Percentiles rank a stretch among this genome's conserved stretches.
phyloP scores from a whole-genome alignment of 2,797 vertebrate species.

The Pangasius djambal region DNA sequence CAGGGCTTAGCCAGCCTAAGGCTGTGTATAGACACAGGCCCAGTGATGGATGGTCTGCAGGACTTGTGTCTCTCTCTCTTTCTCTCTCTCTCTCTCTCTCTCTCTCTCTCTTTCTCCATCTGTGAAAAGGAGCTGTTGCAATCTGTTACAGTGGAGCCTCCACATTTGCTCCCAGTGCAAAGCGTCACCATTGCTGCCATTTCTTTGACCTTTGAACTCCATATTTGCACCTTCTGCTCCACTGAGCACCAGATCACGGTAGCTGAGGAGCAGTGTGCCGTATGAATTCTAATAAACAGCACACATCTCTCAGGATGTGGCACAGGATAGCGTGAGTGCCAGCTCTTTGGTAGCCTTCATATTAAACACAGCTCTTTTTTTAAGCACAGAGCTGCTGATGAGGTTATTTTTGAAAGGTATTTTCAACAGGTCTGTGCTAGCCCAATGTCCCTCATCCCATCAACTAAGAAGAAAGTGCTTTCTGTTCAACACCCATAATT shows the following conservation, averaged over 20 bases:
- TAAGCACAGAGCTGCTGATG: slow-evolving; percentile 17
- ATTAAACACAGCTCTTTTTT: slow-evolving; percentile 1
- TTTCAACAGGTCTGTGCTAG: slow-evolving; percentile 30
- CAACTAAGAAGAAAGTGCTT: neutral
- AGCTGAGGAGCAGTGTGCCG: neutral
- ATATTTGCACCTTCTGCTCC: slow-evolving; percentile 53
- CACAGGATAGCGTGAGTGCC: slow-evolving; percentile 15
- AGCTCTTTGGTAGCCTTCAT: neutral
- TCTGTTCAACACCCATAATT: slow-evolving; percentile 32
- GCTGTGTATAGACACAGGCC: slow-evolving; percentile 70
- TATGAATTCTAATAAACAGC: slow-evolving; percentile 39
- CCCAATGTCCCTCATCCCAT: neutral
- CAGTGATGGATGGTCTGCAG: slow-evolving; percentile 73
- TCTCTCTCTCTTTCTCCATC: slow-evolving; percentile 57
- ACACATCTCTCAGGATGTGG: slow-evolving; percentile 29
- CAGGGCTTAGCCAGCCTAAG: slow-evolving; percentile 67
- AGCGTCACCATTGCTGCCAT: slow-evolving; percentile 63
- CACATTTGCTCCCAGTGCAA: slow-evolving; percentile 74
- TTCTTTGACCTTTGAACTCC: slow-evolving; percentile 43
- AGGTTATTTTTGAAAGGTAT: slow-evolving; percentile 15
- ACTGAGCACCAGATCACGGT: slow-evolving; percentile 41
- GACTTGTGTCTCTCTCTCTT: slow-evolving; percentile 32
- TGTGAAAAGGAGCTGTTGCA: slow-evolving; percentile 72
- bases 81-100: slow-evolving; percentile 56
- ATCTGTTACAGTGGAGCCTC: slow-evolving; percentile 75